Percentiles rank a stretch among this genome's conserved stretches.
Evolutionary conservation across 2,113 vertebrate genomes (phyloP).

Genomic region (Nestor notabilis): DNA sequence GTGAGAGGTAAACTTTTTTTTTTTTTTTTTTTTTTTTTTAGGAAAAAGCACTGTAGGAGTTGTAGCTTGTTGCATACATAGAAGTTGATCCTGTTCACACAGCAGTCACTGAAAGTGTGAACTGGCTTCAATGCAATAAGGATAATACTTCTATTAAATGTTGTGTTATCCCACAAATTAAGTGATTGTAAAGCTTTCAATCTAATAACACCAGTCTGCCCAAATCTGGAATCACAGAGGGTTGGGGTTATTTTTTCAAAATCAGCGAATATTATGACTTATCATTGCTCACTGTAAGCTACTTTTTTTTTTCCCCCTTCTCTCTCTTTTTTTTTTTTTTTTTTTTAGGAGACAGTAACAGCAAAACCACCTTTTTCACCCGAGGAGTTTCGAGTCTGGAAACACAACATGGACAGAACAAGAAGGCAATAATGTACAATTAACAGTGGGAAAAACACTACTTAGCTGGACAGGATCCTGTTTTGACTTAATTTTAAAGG

Average conservation of each 20-base stretch:
- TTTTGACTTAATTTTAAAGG: not conserved
- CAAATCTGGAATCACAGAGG: not conserved
- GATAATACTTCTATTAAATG: not conserved
- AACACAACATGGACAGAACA: not conserved
- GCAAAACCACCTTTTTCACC: not conserved
- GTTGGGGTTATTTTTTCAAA: not conserved
- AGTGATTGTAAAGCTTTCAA: not conserved
- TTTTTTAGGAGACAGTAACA: not conserved
- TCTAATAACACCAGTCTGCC: not conserved
- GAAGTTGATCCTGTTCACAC: not conserved
- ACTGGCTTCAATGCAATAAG: not conserved
- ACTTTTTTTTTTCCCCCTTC: not conserved
- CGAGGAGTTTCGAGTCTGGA: not conserved
- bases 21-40: no score
- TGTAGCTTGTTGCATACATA: not conserved
- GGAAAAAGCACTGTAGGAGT: not conserved
- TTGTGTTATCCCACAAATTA: not conserved
- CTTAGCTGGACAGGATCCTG: not conserved
- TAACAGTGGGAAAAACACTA: not conserved
- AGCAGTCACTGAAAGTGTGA: not conserved
- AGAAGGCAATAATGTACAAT: not conserved
- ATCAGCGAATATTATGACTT: not conserved
- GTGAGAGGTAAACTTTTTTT: not conserved
- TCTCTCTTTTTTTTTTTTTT: not conserved
- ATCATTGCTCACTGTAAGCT: not conserved